Evolutionary conservation across 2,888 invertebrate genomes (phyloP).

Genomic region (Xestia ashworthii): DNA sequence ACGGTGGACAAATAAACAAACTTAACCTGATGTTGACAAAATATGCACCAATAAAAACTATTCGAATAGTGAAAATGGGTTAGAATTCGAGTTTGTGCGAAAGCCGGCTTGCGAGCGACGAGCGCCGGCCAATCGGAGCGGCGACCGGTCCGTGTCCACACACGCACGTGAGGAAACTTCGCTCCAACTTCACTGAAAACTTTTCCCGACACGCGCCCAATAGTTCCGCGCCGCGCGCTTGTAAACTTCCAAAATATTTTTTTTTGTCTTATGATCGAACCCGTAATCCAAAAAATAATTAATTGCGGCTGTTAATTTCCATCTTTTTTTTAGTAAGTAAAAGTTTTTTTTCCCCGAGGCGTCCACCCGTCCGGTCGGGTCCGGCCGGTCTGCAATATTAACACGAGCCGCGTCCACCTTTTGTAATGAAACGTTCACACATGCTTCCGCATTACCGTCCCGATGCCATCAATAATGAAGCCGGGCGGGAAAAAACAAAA

Average conservation of each 20-base stretch:
- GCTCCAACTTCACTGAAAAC: conserved; percentile 80
- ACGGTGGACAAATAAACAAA: conserved; percentile 77
- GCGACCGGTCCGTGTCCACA: conserved; percentile 77
- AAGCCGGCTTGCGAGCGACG: conserved; percentile 59
- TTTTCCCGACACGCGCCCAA: conserved; percentile 81
- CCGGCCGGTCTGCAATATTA: conserved; percentile 90
- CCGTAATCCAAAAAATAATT: conserved; percentile 68
- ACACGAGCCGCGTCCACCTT: conserved; percentile 90
- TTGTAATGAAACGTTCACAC: conserved; percentile 91
- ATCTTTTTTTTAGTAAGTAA: conserved; percentile 76
- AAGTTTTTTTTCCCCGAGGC: conserved; percentile 82
- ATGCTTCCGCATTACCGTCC: conserved; percentile 91
- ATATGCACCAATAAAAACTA: conserved; percentile 74
- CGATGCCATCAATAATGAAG: conserved; percentile 91
- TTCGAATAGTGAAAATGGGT: conserved; percentile 60
- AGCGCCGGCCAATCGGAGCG: conserved; percentile 79
- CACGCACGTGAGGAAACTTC: conserved; percentile 85
- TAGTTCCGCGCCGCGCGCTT: conserved; percentile 76
- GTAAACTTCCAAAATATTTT: conserved; percentile 62
- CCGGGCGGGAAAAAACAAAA: conserved; percentile 91
- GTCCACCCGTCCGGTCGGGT: conserved; percentile 89
- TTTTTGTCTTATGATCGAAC: conserved; percentile 62
- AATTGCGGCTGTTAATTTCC: conserved; percentile 75
- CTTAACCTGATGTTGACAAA: conserved; percentile 75
- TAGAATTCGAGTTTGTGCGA: conserved; percentile 67